phyloP scores from a whole-genome alignment of 92 coral and sea anemone genomes.

The Umimayanthus kanabou region DNA sequence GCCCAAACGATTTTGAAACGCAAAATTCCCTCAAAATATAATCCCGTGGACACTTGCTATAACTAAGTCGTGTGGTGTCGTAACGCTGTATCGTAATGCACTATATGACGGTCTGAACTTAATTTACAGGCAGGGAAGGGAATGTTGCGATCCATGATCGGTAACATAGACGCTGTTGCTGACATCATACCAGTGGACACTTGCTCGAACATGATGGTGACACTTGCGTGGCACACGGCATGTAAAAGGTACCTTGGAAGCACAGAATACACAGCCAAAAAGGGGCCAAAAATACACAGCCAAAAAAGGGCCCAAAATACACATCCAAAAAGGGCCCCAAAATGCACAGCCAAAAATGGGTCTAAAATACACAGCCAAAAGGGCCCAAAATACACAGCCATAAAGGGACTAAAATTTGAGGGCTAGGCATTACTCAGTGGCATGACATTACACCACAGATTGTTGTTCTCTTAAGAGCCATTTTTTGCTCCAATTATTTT shows the following conservation, averaged over 20 bases:
- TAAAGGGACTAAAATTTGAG: neutral
- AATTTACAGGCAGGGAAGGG: slow-evolving; percentile 91
- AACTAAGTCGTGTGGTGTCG: no score
- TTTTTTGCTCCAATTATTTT: no score
- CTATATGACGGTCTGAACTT: neutral
- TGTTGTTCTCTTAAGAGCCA: neutral
- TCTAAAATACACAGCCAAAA: neutral
- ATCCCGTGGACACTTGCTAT: no score
- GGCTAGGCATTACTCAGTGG: no score
- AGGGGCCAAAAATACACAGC: neutral
- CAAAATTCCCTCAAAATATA: no score
- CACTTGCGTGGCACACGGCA: slow-evolving; percentile 89
- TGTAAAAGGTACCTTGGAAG: slow-evolving; percentile 61
- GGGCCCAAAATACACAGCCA: neutral
- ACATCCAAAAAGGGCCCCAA: neutral
- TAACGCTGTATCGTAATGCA: no score
- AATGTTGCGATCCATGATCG: slow-evolving; percentile 92
- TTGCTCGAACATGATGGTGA: slow-evolving; percentile 94
- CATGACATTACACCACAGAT: neutral
- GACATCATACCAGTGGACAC: slow-evolving; percentile 92
- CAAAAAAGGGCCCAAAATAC: neutral
- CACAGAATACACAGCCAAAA: neutral
- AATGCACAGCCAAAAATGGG: neutral
- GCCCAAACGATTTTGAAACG: no score
- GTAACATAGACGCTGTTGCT: slow-evolving; percentile 81